Evolutionary conservation across 92 coral and sea anemone species (phyloP), one percentile per base, ranked within the genome.

Genomic region (Isaurus tuberculatus): DNA sequence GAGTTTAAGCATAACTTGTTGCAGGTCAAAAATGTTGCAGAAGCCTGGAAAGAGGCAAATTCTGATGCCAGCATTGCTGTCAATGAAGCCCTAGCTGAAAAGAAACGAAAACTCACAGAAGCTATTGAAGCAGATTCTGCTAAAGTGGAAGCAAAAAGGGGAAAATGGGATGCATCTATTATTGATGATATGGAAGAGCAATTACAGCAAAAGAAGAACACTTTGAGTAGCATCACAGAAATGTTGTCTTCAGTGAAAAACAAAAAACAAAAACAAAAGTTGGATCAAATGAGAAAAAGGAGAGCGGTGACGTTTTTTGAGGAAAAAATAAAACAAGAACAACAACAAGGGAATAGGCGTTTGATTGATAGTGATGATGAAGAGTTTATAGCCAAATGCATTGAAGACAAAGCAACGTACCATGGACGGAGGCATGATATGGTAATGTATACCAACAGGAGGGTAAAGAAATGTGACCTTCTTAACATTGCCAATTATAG

Each of bases 401-500:
- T 55, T 55, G 63, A 55, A 55, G 63, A 55, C 63, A 55, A 55
- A 55, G 63, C 63, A 55, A 55, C 63, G 63, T 55, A 55, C 63
- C 63, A 55, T 55, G 63, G 63, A 55, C 63, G 63, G 63, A 55
- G 63, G 63, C 63, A 55, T 55, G 63, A 55, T 55, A 55, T 55
- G 63, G 63, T 55, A 55, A 55, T 55, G 63, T 55, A 55, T 55
- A 55, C 63, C 29, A 79, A 79, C 79, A 77, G 53, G 57, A 79
- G 85, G 77, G 90, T 87, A 16, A 87, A 87, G 46, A 74, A 44
- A 27, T 5, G 87, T n/a, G 87, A 83, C 74, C 72, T 67, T 42
- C 68, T 83, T 40, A 68, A 83, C 83, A 88, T 88, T 74, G 88
- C 79, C 15, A 88, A 84, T 70, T 74, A 73, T 36, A 67, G 43